phyloP scores from a whole-genome alignment of 2,888 invertebrate genomes.

The Cordylochernes scorpioides region DNA sequence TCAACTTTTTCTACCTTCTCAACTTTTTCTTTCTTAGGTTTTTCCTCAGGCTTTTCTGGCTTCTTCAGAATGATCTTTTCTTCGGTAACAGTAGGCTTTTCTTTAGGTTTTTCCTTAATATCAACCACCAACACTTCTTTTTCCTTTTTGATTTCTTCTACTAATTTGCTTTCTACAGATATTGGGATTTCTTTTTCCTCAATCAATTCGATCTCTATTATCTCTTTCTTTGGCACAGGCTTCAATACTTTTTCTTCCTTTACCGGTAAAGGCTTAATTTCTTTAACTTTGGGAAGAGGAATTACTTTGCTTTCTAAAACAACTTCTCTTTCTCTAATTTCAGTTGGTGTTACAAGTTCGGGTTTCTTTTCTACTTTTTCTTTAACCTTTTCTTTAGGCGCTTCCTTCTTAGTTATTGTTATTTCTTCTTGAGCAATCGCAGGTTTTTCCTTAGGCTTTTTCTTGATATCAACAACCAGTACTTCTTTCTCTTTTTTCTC shows the following conservation, averaged over 20 bases:
- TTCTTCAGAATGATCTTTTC: neutral
- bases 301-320: constrained; percentile 4
- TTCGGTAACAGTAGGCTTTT: no score
- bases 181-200: neutral
- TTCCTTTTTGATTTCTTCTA: neutral
- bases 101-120: no score
- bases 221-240: constrained; percentile 1
- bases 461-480: no score
- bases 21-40: constrained; percentile 4
- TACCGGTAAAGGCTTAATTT: neutral
- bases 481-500: no score
- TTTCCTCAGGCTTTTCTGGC: constrained; percentile 2
- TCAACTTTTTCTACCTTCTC: constrained; percentile 5
- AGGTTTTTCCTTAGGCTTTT: no score
- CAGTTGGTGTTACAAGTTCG: constrained; percentile 2
- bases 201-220: neutral
- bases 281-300: constrained; percentile 3
- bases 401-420: no score
- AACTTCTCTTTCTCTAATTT: constrained; percentile 4
- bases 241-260: constrained; percentile 1
- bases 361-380: constrained; percentile 3
- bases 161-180: neutral
- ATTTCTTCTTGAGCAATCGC: no score
- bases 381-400: no score
- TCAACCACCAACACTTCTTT: neutral